Evolutionary conservation across 2,113 vertebrate species (phyloP).

Genomic region (Hoplias malabaricus): DNA sequence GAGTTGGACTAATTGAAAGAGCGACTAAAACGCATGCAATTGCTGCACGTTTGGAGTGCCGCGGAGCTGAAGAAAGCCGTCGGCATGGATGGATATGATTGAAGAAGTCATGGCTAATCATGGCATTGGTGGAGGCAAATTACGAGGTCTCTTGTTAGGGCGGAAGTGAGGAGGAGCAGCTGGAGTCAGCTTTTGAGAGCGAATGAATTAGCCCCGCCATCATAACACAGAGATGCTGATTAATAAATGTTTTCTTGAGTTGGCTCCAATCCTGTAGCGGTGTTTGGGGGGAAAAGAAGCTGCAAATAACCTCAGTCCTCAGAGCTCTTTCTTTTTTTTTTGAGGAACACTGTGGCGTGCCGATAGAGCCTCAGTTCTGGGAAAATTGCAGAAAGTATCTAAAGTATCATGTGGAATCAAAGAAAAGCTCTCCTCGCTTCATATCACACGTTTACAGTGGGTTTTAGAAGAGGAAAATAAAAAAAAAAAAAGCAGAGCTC

Average conservation of each 20-base stretch:
- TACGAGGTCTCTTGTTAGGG: conserved; percentile 10
- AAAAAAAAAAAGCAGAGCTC: neutral
- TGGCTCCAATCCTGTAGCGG: conserved; percentile 23
- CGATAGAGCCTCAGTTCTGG: conserved; percentile 3
- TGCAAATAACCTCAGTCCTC: neutral
- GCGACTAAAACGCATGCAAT: neutral
- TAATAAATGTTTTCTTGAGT: conserved; percentile 45
- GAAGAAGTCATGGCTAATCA: neutral
- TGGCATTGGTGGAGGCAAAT: conserved; percentile 12
- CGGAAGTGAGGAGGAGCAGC: conserved; percentile 39
- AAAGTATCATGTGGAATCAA: neutral
- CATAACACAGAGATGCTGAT: conserved; percentile 31
- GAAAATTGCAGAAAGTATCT: neutral
- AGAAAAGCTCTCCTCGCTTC: neutral
- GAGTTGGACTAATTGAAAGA: neutral
- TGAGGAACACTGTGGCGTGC: neutral
- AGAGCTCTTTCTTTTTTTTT: conserved; percentile 20
- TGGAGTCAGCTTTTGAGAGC: conserved; percentile 29
- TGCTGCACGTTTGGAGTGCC: neutral
- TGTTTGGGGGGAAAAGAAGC: conserved; percentile 22
- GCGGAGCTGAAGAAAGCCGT: neutral
- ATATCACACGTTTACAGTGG: neutral
- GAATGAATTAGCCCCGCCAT: conserved; percentile 14
- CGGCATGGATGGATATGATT: neutral
- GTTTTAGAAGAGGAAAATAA: too few species aligned